A percentile compares a stretch with the other conserved stretches of the same genome.
phyloP scores from a whole-genome alignment of 2,888 invertebrate genomes.

The Polyploca ridens region DNA sequence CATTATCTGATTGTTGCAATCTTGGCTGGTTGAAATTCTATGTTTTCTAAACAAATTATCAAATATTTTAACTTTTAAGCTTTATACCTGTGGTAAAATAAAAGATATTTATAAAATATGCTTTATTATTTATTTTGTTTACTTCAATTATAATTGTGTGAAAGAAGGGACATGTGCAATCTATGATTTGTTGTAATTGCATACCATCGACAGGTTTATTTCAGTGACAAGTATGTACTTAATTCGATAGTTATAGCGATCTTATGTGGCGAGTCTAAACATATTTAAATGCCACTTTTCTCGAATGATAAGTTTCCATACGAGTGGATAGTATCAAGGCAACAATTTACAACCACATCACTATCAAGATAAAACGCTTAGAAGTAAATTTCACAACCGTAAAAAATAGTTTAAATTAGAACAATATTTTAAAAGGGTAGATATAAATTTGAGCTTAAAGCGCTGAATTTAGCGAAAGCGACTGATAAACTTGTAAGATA shows the following conservation, averaged over 20 bases:
- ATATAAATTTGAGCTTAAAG: constrained; percentile 22
- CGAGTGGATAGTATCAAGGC: not conserved
- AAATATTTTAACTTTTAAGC: too few species aligned
- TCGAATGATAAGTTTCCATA: not conserved
- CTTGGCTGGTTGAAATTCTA: too few species aligned
- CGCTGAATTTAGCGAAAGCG: constrained; percentile 30
- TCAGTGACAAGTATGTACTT: not conserved
- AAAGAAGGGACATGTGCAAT: not conserved
- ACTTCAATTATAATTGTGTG: not conserved
- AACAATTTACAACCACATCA: not conserved
- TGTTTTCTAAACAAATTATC: too few species aligned
- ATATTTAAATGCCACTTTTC: not conserved
- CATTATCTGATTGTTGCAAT: too few species aligned
- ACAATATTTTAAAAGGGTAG: not conserved
- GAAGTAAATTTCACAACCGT: constrained; percentile 45
- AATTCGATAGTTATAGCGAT: not conserved
- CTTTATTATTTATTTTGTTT: not conserved
- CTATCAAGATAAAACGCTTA: constrained; percentile 18
- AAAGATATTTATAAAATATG: not conserved
- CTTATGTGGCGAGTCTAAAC: not conserved
- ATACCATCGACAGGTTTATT: not conserved
- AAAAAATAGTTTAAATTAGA: constrained; percentile 25
- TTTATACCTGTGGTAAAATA: not conserved
- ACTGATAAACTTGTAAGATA: constrained; percentile 3
- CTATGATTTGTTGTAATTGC: not conserved